phyloP scores from a whole-genome alignment of 2,113 vertebrate genomes.

The Megaceryle torquata region DNA sequence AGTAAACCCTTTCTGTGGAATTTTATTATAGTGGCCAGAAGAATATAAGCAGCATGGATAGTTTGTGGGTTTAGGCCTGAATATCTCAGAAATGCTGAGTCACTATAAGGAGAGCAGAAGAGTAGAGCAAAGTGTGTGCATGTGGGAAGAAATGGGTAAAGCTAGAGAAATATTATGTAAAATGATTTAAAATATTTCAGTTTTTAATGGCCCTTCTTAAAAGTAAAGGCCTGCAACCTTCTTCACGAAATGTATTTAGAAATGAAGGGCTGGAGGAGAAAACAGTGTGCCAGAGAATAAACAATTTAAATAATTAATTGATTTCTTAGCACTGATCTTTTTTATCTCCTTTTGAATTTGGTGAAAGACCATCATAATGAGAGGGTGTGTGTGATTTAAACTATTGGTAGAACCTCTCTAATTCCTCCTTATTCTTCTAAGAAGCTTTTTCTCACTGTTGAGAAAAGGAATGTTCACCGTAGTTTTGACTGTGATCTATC shows the following conservation, averaged over 20 bases:
- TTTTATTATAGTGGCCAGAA: background rate
- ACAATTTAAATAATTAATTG: background rate
- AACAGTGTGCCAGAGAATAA: background rate
- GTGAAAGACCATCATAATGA: background rate
- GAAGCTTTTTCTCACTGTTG: background rate
- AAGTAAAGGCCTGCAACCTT: background rate
- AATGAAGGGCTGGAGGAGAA: background rate
- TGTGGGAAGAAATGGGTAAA: background rate
- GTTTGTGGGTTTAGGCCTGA: background rate
- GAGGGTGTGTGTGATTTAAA: background rate
- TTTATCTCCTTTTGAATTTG: background rate
- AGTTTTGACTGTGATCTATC: background rate
- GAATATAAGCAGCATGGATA: background rate
- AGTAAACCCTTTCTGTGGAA: background rate
- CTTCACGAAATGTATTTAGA: background rate
- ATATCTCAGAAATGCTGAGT: constrained; percentile 44
- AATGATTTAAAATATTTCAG: background rate
- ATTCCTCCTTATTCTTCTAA: background rate
- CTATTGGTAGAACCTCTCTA: background rate
- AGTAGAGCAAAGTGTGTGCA: background rate
- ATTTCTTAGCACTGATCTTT: background rate
- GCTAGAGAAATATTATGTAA: background rate
- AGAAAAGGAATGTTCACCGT: background rate
- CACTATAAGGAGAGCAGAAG: background rate
- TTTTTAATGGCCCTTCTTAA: background rate